Percentiles rank a stretch among this genome's conserved stretches.
phyloP scores from a whole-genome alignment of 2,113 vertebrate genomes.

The Danio rerio region GRCz12tu NC_133198.1:35940001-35940500 shows the following conservation, averaged over 20 bases:
- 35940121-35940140: not conserved
- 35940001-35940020: not conserved
- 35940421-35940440: no score
- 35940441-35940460: no score
- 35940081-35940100: not conserved
- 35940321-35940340: conserved; percentile 1
- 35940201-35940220: conserved; percentile 1
- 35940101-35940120: not conserved
- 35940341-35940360: not conserved
- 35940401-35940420: no score
- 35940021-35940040: not conserved
- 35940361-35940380: not conserved
- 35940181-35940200: not conserved
- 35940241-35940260: conserved; percentile 22
- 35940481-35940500: no score
- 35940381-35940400: no score
- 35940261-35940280: not conserved
- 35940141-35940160: conserved; percentile 2
- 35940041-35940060: not conserved
- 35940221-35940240: not conserved
- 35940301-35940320: conserved; percentile 23
- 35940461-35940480: no score
- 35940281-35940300: conserved; percentile 13
- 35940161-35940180: not conserved
- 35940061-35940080: not conserved